phyloP scores from a whole-genome alignment of 2,888 invertebrate species.

The Euplagia quadripunctaria region DNA sequence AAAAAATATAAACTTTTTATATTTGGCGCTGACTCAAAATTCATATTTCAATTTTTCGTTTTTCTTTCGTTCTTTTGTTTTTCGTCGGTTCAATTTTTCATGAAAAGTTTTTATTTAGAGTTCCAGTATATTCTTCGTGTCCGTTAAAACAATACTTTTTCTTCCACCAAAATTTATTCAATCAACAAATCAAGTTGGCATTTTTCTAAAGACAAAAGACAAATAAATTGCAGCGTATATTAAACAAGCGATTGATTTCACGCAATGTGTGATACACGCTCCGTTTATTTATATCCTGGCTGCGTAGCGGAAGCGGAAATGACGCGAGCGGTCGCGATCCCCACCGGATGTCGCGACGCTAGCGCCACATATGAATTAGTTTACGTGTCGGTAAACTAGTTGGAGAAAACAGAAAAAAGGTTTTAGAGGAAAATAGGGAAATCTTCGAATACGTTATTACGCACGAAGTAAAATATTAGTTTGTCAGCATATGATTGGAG shows the following conservation, averaged over 20 bases:
- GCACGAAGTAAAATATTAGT: not conserved
- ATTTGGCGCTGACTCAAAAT: too few species aligned
- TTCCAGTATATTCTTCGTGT: not conserved
- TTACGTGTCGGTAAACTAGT: slow-evolving; percentile 26
- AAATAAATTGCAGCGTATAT: slow-evolving; percentile 70
- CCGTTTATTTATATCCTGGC: slow-evolving; percentile 70
- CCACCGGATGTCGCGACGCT: slow-evolving; percentile 75
- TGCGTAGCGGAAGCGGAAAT: slow-evolving; percentile 70
- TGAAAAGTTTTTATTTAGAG: not conserved
- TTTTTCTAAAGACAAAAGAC: slow-evolving; percentile 45
- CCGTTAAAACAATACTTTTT: not conserved
- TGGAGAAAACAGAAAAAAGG: slow-evolving; percentile 8
- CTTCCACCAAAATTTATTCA: not conserved
- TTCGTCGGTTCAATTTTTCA: not conserved
- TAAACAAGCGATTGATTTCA: slow-evolving; percentile 78
- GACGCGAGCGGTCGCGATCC: slow-evolving; percentile 68
- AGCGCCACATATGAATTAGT: slow-evolving; percentile 58
- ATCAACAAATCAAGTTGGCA: not conserved
- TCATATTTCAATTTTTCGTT: too few species aligned
- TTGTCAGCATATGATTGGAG: not conserved
- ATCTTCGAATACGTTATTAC: not conserved
- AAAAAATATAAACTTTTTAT: too few species aligned
- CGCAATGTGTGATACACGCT: slow-evolving; percentile 79
- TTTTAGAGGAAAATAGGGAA: slow-evolving; percentile 6
- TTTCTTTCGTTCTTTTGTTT: too few species aligned